Evolutionary conservation across 2,113 vertebrate species (phyloP), one percentile per base, ranked within the genome.

Genomic region (Nycticryphes semicollaris): DNA sequence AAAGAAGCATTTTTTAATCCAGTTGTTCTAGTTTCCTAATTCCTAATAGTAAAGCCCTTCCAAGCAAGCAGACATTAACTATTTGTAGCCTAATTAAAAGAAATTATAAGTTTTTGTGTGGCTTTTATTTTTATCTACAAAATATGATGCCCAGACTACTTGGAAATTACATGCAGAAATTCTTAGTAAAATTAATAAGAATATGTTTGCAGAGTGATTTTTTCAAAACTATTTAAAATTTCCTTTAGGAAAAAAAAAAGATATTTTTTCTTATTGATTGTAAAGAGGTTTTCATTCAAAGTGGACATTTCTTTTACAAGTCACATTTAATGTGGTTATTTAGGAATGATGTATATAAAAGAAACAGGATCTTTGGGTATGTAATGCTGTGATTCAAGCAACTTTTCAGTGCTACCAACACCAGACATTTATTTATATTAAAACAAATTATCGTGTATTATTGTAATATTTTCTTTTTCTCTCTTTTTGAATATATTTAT

Each of bases 1-100:
- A 66, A 69, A 82, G 70, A 77, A 91, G 50, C 37, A 63, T 30
- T 81, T 57, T 24, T 81, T 87, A 4, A 93, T 64, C 53, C 39
- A 37, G n/a, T 10, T 78, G 23, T 31, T 95, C 39, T 53, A 2
- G 28, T 93, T 77, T 28, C 54, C 13, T 81, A 63, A 39, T 50
- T 70, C 59, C 77, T n/a, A n/a, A 28, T 8, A 48, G 48, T 4
- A 78, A 89, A 73, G 37, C 80, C 69, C 80, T 90, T 94, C 90
- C 93, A 92, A 96, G 82, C 24, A 90, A 93, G 78, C 41, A 97
- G 93, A 93, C 85, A 94, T 96, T 95, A 96, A 96, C 72, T 78
- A 60, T 92, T 96, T 95, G 83, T 85, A 96, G 92, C 79, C 90
- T 74, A 91, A 30, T 54, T 84, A 74, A 75, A 86, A 74, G 2